phyloP scores from a whole-genome alignment of 1,140 invertebrate genomes.

The Atta cephalotes region DNA sequence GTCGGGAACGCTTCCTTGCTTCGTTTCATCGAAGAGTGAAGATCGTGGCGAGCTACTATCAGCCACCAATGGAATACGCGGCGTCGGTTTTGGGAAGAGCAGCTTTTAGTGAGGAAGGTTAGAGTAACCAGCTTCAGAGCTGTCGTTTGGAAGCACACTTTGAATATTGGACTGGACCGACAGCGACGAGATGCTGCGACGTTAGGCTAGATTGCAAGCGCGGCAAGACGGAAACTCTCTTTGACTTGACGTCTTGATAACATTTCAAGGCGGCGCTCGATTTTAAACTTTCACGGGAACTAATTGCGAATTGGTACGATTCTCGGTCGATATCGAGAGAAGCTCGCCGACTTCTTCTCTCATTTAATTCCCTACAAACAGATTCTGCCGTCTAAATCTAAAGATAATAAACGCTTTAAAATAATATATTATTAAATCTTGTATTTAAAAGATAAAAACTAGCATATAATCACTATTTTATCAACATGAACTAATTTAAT shows the following conservation, averaged over 20 bases:
- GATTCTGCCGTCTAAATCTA: neutral
- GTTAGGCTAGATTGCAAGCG: constrained; percentile 48
- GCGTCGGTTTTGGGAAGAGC: constrained; percentile 27
- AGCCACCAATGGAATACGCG: constrained; percentile 36
- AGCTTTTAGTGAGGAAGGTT: constrained; percentile 65
- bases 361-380: constrained; percentile 2
- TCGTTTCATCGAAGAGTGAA: constrained; percentile 63
- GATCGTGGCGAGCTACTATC: constrained; percentile 49
- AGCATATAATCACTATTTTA: too few species aligned
- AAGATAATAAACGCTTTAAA: neutral
- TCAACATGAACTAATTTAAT: too few species aligned
- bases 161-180: constrained; percentile 67
- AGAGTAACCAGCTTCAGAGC: constrained; percentile 60
- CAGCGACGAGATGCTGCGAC: constrained; percentile 33
- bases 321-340: neutral
- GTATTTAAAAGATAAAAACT: too few species aligned
- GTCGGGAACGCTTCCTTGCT: constrained; percentile 41
- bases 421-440: neutral
- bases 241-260: constrained; percentile 68
- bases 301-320: constrained; percentile 43
- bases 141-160: constrained; percentile 69
- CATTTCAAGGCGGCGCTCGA: constrained; percentile 7
- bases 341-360: neutral
- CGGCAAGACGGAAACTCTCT: constrained; percentile 43
- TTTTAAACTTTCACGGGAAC: constrained; percentile 48